Base-by-base conservation (phyloP, 30 jellyfish, hydroid and myxozoan genomes). In the Aurelia aurita complex sp. Pacific region DNA sequence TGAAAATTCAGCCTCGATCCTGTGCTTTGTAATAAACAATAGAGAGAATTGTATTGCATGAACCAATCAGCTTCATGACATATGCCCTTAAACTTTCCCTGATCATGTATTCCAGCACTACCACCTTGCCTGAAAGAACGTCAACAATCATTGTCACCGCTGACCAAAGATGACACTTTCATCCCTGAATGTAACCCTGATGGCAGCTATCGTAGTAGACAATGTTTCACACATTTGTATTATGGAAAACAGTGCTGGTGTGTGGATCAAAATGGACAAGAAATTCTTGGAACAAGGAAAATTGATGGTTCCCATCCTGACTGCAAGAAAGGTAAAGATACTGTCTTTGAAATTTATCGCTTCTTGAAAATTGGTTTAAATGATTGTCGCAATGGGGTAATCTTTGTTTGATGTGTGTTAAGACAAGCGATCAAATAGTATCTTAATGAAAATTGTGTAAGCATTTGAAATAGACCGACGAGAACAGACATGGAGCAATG, bases 201-300 rank as follows among this genome's bases (percentile, higher is more conserved):
- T 82, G 99, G 99, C 40, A 61, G 97, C 15, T 94, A 88, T 73
- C 95, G 94, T 64, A 81, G 89, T 76, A 82, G 99, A 46, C 99
- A 94, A 67, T 94, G 99, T 63, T 94, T 94, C 62, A 88, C 97
- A 13, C 99, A 94, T 60, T 69, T 94, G 88, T 89, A 82, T 65
- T 94, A 94, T 69, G 99, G 99, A 11, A 94, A 94, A 42, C 99
- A 94, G 62, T 94, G 99, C 79, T 94, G 99, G 99, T 94, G 99
- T 63, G 99, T 94, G 3, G 99, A 94, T 64, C 92, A 89, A 72
- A 77, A 68, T 72, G 99, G 99, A 1, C 97, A 86, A 67, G 99
- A 94, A 84, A 84, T 94, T 68, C 97, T 94, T 52, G 99, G 99
- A 9, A 94, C 99, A 1, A 85, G 99, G 75, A 89, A 93, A 77